Evolutionary conservation across 2,113 vertebrate species (phyloP), one percentile per base, ranked within the genome.

Genomic region (Apistogramma diplotaenia): DNA sequence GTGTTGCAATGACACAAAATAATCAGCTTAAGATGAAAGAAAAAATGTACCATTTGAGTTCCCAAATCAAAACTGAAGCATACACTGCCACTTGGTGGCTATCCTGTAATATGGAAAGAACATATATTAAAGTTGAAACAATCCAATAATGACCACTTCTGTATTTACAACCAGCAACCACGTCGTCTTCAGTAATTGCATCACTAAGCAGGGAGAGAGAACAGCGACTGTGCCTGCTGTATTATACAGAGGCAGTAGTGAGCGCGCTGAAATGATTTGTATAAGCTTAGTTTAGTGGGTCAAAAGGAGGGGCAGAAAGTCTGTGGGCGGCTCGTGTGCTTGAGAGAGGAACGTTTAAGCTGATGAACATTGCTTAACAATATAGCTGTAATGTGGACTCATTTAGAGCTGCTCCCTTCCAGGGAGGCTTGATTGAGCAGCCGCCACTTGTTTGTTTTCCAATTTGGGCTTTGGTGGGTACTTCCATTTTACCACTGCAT

Each of bases 11-110:
- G 46, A n/a, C 46, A 51, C 31, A n/a, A 11, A 82, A 46, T 60
- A 74, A 21, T 57, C 56, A 59, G 53, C 18, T 78, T 74, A 46
- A 58, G 62, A 81, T 84, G 58, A 51, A 19, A 74, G 76, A 33
- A 53, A 21, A 76, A 33, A 53, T 21, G 8, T 3, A 2, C 4
- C 2, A 5, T 60, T 54, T 51, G 46, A 54, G 40, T 74, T 59
- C 18, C 56, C 33, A 25, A 7, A 62, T 25, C 76, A 67, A 84
- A 87, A 67, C 49, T 1, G 77, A 85, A 74, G 85, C 59, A 78
- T 70, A 84, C 79, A 91, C 76, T 89, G 91, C 92, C 90, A 83
- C 91, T 88, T 23, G 37, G 82, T 84, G 87, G 86, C 73, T 79
- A 49, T 10, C 12, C 8, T 65, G 55, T 25, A 83, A 78, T 37